phyloP scores from a whole-genome alignment of 2,113 vertebrate species.

The Columbina picui region DNA sequence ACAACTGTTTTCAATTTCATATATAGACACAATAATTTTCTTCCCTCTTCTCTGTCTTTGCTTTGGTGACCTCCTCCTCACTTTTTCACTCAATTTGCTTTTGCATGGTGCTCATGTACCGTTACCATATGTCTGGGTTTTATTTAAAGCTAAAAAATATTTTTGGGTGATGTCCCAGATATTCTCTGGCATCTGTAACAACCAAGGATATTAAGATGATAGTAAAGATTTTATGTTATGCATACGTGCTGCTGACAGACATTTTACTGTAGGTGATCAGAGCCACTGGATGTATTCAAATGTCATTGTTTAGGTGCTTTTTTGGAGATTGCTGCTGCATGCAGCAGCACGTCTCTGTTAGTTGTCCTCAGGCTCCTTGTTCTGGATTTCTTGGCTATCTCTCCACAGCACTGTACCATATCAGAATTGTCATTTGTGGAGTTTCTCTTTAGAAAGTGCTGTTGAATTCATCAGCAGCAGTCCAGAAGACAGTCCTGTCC shows the following conservation, averaged over 20 bases:
- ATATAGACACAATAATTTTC: background rate
- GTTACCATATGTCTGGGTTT: background rate
- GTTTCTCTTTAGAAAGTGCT: background rate
- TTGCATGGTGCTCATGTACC: rapidly evolving
- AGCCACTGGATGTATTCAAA: background rate
- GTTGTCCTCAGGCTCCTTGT: background rate
- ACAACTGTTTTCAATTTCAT: background rate
- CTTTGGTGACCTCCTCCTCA: background rate
- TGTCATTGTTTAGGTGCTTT: background rate
- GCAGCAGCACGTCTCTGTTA: rapidly evolving
- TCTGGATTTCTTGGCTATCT: background rate
- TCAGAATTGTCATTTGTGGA: background rate
- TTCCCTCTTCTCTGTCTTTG: background rate
- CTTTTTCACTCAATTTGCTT: background rate
- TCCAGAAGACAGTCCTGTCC: background rate
- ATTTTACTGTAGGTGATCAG: background rate
- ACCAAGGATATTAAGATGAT: background rate
- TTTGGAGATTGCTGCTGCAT: background rate
- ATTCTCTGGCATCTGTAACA: conserved; percentile 15
- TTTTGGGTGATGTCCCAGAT: conserved; percentile 31
- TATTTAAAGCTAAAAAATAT: conserved; percentile 23
- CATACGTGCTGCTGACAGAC: background rate
- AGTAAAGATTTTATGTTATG: background rate
- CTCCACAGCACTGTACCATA: background rate
- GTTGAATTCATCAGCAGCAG: background rate